These are phyloP conservation scores for Lycia hirtaria DNA, from an alignment of 2,888 invertebrate species.

Conservation along the genomic window DNA sequence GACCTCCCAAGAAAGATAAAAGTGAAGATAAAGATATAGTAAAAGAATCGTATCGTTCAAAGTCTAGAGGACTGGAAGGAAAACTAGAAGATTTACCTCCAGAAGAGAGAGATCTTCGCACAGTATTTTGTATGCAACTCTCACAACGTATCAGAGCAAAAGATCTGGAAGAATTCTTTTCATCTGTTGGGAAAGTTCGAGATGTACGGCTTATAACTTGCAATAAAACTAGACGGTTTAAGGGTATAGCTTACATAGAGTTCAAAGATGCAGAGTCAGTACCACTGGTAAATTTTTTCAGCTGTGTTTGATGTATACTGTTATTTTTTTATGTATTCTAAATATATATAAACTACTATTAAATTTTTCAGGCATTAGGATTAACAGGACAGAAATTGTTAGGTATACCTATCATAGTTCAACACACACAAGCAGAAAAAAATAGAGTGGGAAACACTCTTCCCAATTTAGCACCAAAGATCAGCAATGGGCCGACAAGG, in stretches of 20 bases:
- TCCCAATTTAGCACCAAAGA: slow-evolving; percentile 94
- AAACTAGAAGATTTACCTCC: slow-evolving; percentile 93
- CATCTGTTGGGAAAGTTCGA: slow-evolving; percentile 98
- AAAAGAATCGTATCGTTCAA: slow-evolving; percentile 68
- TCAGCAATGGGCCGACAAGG: slow-evolving; percentile 97
- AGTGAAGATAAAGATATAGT: slow-evolving; percentile 63
- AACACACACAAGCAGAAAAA: slow-evolving; percentile 98
- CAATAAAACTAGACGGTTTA: slow-evolving; percentile 98
- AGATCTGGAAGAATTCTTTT: slow-evolving; percentile 99
- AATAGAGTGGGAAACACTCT: slow-evolving; percentile 96
- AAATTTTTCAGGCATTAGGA: slow-evolving; percentile 94
- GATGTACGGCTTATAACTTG: slow-evolving; percentile 99
- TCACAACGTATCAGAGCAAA: slow-evolving; percentile 96
- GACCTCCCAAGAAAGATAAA: slow-evolving; percentile 64
- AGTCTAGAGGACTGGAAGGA: slow-evolving; percentile 83
- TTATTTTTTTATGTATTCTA: too few species aligned
- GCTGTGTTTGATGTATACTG: too few species aligned
- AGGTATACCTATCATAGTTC: slow-evolving; percentile 98
- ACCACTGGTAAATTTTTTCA: slow-evolving; percentile 94
- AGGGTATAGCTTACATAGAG: slow-evolving; percentile 99
- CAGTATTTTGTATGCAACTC: slow-evolving; percentile 99
- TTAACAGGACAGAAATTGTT: slow-evolving; percentile 97
- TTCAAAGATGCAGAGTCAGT: slow-evolving; percentile 99
- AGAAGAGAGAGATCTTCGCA: slow-evolving; percentile 99
- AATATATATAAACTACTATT: too few species aligned